Base-by-base conservation (phyloP, 2,888 invertebrate genomes). In the Octonoba sinensis region DNA sequence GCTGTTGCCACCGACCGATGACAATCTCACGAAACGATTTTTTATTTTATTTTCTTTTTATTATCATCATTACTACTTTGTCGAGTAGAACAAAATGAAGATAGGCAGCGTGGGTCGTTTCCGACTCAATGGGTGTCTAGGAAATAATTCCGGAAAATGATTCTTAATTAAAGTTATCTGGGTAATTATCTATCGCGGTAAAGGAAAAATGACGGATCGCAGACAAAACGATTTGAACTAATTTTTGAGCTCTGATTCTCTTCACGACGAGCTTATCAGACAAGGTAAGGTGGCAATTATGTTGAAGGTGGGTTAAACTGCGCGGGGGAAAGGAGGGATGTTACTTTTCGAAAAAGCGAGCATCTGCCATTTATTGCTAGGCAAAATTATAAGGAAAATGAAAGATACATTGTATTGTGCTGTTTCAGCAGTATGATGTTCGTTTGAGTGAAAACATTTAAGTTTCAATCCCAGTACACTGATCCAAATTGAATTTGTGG, bases 221-320 rank as follows among this genome's bases (percentile, higher is more conserved):
- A 12, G 62, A 20, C 71, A 60, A 71, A 54, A 47, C 57, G 60
- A 60, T 60, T 62, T 18, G 54, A 54, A 8, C 54, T 20, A 18
- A 60, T 71, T 27, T 70, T 70, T 62, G 51, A 47, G 71, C 71
- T 71, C 71, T 71, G 36, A 71, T 71, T 71, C 71, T 49, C 18
- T 36, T 36, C 36, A 20, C 49, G 24, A 24, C 15, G 15, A 18
- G 54, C 20, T 54, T 54, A 36, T 36, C 36, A 36, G 36, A 36
- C 6, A 36, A 11, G 36, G 36, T 11, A 36, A 11, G 36, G 36
- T 11, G 11, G 8, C 36, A 36, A 36, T 36, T 36, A 36, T 11
- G 36, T 11, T 36, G 36, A 1, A 36, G 36, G 36, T 2, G 4
- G 36, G 36, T 2, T 36, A 36, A 36, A 36, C 36, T 1, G 8